Base-by-base conservation (phyloP, 2,888 invertebrate species). In the Noctuana brunneofusca region DNA sequence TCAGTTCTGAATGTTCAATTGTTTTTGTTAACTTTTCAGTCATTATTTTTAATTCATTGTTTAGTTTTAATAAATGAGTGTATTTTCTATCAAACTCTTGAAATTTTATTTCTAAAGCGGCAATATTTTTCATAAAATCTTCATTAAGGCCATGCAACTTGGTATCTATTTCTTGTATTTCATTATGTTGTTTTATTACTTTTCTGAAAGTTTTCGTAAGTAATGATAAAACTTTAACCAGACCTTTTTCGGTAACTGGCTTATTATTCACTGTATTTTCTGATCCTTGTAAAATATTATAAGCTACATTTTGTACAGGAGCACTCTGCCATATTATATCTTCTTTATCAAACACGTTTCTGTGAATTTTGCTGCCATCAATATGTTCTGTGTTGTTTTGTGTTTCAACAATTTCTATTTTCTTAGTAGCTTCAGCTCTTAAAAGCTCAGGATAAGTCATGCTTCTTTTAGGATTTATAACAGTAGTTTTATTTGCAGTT, bases 181-280 rank as follows among this genome's bases (percentile, higher is more conserved):
- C 84, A 0, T 68, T 75, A 18, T 89, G 88, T 59, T 91, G 89
- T 60, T 78, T 87, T 77, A 84, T 87, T 8, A 89, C 83, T 59
- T 84, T 90, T 63, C 87, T 89, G 41, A 89, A 89, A 0, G 88
- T 86, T 65, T 83, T 88, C 0, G 89, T 85, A 1, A 91, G 66
- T 79, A 88, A 85, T 0, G 87, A 74, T 1, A 91, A 71, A 0
- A 91, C 80, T 75, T 87, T 90, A 0, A 89, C 71, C 0, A 91
- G 67, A 6, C 86, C 87, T 74, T 76, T 80, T 72, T 90, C 89
- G 14, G 82, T 79, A 0, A 88, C 74, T 1, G 78, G 69, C 64
- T 80, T 84, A 30, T 68, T 69, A 56, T 69, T 76, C 14, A 71
- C 68, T 1, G 69, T 67, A 63, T 78, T 78, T 38, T 68, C 66